phyloP scores from a whole-genome alignment of 2,113 vertebrate species.

The Saguinus imperator region DNA sequence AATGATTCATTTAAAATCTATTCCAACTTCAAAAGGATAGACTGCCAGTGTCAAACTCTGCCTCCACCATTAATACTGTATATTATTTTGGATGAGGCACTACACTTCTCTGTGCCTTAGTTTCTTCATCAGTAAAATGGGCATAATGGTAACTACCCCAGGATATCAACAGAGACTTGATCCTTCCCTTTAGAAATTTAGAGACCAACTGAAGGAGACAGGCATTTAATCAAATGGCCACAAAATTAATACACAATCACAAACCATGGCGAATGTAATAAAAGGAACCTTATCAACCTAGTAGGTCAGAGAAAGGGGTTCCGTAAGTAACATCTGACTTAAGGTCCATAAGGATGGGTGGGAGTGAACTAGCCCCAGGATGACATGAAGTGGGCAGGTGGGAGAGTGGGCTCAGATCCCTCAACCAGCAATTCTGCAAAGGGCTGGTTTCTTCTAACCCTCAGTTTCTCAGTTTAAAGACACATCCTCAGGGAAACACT shows the following conservation, averaged over 20 bases:
- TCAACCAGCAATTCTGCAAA: neutral
- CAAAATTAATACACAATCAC: neutral
- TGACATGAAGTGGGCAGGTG: neutral
- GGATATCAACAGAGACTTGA: neutral
- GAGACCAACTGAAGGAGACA: neutral
- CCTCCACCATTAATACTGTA: neutral
- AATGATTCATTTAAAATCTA: neutral
- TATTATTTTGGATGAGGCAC: neutral
- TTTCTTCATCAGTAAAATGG: neutral
- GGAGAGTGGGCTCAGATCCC: neutral
- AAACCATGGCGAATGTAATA: neutral
- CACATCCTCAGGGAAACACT: neutral
- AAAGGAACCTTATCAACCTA: neutral
- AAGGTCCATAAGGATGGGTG: neutral
- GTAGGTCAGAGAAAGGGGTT: neutral
- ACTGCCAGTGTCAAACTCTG: neutral
- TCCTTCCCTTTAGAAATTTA: neutral
- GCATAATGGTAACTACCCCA: neutral
- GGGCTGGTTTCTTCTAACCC: neutral
- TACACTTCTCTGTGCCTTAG: neutral
- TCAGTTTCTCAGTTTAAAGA: slow-evolving; percentile 13
- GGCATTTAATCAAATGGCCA: neutral
- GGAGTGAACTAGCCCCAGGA: neutral
- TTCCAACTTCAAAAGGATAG: neutral
- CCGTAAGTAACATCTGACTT: neutral